Base-by-base conservation (phyloP, 2,797 vertebrate species). In the Fringilla coelebs region DNA sequence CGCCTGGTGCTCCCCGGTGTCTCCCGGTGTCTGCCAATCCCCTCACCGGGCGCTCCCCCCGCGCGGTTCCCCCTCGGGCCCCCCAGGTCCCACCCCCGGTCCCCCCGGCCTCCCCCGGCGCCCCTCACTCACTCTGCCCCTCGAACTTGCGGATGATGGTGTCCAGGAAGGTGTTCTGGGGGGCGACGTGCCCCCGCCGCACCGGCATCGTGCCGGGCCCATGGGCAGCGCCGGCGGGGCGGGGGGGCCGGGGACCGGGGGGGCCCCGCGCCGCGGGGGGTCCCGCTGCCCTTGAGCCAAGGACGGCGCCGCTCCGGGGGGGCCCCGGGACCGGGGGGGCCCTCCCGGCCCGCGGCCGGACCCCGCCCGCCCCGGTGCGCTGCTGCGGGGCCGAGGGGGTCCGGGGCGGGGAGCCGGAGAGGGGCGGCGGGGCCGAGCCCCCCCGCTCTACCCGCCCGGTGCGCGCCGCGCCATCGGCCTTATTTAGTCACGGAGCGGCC, bases 91-190 rank as follows among this genome's bases (percentile, higher is more conserved):
- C 55, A 10, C 10, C 22, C 22, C 32, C 25, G 48, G 32, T 6
- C 4, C 10, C 22, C 22, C 32, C 25, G 48, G 32, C 9, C 4
- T 21, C 19, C 12, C 12, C 8, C 18, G 32, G 51, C 11, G 21
- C 36, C 58, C 57, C 88, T 71, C 94, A 98, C 98, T 98, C 98
- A 99, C 99, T 98, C 97, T 99, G 99, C 96, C 99, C 99, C 97
- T 99, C 99, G 97, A 99, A 99, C 97, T 99, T 99, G 97, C 99
- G 98, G 97, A 99, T 99, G 98, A 99, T 99, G 92, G 99, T 99
- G 96, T 99, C 99, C 97, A 99, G 98, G 97, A 52, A 52, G 29
- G 51, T 52, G 51, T 52, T 52, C 29, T 31, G 29, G 51, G 51
- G 51, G 51, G 51, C 51, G 51, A 52, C 51, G 51, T 52, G 51